Conservation (phyloP, 2,888 invertebrate genomes). For the Lumbricus terrestris region DNA sequence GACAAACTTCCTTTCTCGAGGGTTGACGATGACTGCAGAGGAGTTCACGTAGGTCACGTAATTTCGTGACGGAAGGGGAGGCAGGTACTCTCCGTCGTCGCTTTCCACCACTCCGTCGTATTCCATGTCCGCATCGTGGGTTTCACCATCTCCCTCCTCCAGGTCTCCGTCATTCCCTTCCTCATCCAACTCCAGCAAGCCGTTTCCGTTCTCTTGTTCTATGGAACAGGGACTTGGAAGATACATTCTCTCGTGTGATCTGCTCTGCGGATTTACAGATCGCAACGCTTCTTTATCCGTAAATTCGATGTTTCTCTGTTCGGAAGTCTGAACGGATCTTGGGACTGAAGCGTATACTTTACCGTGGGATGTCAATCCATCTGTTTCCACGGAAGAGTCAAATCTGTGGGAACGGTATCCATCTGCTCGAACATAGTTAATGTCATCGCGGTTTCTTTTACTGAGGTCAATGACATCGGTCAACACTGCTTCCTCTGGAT, state of each 20-base stretch:
- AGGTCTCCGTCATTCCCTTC: conserved; percentile 11
- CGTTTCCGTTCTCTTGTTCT: not conserved
- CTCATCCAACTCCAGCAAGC: not conserved
- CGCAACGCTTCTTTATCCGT: not conserved
- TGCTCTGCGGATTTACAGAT: not conserved
- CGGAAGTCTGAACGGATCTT: not conserved
- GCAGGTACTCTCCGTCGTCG: conserved; percentile 22
- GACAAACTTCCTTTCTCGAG: conserved; percentile 12
- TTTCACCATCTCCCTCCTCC: conserved; percentile 13
- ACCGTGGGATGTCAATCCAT: not conserved
- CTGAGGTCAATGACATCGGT: not conserved
- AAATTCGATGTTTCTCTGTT: not conserved
- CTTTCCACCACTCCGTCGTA: conserved; percentile 5
- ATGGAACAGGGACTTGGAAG: not conserved
- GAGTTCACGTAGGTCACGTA: conserved; percentile 5
- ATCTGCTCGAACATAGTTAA: not conserved
- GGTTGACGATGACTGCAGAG: not conserved
- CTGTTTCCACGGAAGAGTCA: not conserved
- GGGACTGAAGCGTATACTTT: not conserved
- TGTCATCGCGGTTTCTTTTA: not conserved
- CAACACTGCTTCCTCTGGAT: not conserved
- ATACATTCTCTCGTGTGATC: not conserved
- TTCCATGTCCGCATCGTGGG: not conserved
- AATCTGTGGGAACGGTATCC: not conserved
- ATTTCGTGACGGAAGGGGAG: conserved; percentile 29